Conservation (phyloP, 2,113 vertebrate species). For the Gallinago media region DNA sequence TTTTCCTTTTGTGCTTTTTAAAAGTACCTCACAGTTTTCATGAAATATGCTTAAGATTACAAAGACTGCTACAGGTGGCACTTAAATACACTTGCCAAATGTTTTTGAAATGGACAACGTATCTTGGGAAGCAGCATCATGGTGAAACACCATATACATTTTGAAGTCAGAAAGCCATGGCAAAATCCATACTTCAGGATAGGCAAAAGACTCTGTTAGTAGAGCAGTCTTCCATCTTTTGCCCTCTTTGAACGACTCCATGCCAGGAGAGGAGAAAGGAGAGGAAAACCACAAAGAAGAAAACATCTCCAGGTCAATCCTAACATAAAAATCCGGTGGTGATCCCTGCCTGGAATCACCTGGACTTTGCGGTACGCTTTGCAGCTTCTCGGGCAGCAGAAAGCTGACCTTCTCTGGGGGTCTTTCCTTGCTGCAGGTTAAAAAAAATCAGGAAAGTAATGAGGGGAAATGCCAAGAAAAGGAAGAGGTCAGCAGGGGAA, state of each 20-base stretch:
- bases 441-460: neutral
- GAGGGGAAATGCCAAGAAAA: neutral
- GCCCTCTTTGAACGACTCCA: neutral
- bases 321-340: neutral
- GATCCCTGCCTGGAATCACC: neutral
- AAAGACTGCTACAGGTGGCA: neutral
- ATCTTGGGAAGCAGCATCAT: neutral
- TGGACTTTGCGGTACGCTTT: neutral
- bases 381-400: neutral
- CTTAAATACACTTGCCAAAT: neutral
- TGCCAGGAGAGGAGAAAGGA: too few relatives aligned
- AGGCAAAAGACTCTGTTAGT: neutral
- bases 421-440: neutral
- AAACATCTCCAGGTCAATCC: neutral
- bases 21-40: neutral
- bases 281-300: neutral
- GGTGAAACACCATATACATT: neutral
- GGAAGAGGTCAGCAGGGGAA: neutral
- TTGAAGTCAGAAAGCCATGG: neutral
- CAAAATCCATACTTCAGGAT: neutral
- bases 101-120: neutral
- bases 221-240: neutral
- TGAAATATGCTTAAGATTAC: neutral
- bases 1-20: neutral
- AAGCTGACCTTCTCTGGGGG: neutral